Conservation (phyloP, 1,140 invertebrate genomes). For the Hylaeus volcanicus region DNA sequence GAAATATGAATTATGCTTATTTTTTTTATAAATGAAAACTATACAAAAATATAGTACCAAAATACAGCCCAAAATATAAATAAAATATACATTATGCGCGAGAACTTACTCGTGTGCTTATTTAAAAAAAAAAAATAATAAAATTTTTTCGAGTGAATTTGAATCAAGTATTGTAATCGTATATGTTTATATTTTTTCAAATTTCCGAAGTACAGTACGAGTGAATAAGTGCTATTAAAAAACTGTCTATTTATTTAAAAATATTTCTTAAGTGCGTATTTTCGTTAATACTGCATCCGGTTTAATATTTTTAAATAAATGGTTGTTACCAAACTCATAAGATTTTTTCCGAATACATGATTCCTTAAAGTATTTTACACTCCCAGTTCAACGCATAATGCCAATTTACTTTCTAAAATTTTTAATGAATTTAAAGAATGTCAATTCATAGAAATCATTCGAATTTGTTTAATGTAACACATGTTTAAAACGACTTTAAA, state of each 20-base stretch:
- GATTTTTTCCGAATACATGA: not conserved
- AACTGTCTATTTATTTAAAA: constrained; percentile 18
- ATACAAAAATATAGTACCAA: not conserved
- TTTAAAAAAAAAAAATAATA: constrained; percentile 3
- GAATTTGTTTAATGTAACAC: not conserved
- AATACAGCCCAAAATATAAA: constrained; percentile 20
- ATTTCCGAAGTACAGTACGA: constrained; percentile 5
- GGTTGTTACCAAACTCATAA: constrained; percentile 8
- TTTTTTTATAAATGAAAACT: constrained; percentile 23
- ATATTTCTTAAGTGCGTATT: constrained; percentile 18
- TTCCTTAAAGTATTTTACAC: constrained; percentile 14
- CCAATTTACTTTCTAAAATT: not conserved
- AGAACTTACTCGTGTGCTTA: not conserved
- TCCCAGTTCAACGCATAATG: not conserved
- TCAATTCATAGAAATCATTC: constrained; percentile 4
- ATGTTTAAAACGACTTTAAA: not conserved
- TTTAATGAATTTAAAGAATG: constrained; percentile 12
- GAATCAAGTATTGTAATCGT: constrained; percentile 23
- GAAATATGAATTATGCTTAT: constrained; percentile 23
- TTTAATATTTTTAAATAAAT: constrained; percentile 12
- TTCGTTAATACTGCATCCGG: constrained; percentile 23
- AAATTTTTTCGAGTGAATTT: not conserved
- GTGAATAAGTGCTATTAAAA: constrained; percentile 25
- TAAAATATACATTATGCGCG: constrained; percentile 35
- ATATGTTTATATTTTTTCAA: not conserved